Evolutionary conservation across 2,888 invertebrate species (phyloP), one percentile per base, ranked within the genome.

Genomic region (Drosophila mercatorum): DNA sequence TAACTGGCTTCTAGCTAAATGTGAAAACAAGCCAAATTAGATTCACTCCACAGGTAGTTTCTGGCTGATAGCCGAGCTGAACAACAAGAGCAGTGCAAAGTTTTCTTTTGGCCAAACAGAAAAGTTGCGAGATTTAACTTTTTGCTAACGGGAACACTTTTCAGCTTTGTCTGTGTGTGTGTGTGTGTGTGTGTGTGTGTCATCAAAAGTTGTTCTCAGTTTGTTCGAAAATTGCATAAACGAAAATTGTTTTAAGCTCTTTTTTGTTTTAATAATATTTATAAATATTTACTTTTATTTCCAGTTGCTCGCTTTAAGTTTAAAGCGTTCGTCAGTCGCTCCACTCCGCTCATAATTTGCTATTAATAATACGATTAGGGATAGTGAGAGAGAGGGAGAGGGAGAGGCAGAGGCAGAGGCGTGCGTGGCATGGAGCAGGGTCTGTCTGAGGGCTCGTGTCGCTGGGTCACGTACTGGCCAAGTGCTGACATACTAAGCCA

Each of bases 281-380:
- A 31, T 17, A 12, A 56, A 34, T 34, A 10, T 34, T 34, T 34
- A 10, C 17, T 10, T 31, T 43, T 43, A 43, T 12, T 22, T 36
- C 17, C 38, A 36, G 53, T 11, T 22, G 36, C 11, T 31, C 41
- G 17, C 28, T 38, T 36, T 40, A 51, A 41, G 31, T 3, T 51
- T 51, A 31, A n/a, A 47, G 31, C 12, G 31, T 5, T 5, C 14
- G 46, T 26, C 52, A 26, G 12, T 38, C 53, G 22, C n/a, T 52
- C 49, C 22, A 22, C 10, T 52, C 17, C 47, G 26, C 36, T 22
- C 26, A 17, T 57, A 52, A 67, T 68, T 80, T 80, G 46, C 70
- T 58, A 76, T 80, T 82, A 83, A 78, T 85, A 78, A 83, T 72
- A 69, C 71, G 55, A 80, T 82, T 84, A 82, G 49, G 17, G 26